Conservation (phyloP, 2,797 vertebrate genomes). For the Brachymystax lenok region DNA sequence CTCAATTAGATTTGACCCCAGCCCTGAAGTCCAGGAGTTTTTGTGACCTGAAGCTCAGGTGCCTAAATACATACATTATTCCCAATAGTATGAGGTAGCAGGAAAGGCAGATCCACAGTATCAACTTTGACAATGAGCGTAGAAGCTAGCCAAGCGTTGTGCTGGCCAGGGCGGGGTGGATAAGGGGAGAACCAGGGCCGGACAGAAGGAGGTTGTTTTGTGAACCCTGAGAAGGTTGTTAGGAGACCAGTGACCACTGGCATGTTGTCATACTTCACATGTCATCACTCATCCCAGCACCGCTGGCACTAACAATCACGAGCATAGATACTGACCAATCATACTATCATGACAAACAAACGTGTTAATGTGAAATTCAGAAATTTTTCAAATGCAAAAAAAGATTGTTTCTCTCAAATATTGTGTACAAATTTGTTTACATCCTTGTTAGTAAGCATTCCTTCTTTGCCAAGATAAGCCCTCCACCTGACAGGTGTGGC, state of each 20-base stretch:
- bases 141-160: conserved; percentile 51
- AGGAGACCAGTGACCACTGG: conserved; percentile 56
- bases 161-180: conserved; percentile 20
- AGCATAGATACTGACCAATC: conserved; percentile 45
- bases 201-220: conserved; percentile 18
- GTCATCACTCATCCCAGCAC: conserved; percentile 64
- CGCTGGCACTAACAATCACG: conserved; percentile 51
- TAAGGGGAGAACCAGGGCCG: conserved; percentile 7
- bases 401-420: too few relatives aligned
- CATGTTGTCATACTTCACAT: conserved; percentile 75
- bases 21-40: too few relatives aligned
- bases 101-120: neutral
- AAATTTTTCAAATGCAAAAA: too few relatives aligned
- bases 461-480: too few relatives aligned
- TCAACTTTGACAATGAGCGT: conserved; percentile 41
- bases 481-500: too few relatives aligned
- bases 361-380: conserved; percentile 41
- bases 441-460: too few relatives aligned
- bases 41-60: neutral
- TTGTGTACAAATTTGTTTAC: too few relatives aligned
- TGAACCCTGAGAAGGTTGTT: conserved; percentile 54
- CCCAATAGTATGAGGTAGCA: neutral
- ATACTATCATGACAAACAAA: conserved; percentile 43
- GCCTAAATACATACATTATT: neutral
- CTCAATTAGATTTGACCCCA: too few relatives aligned